Base-by-base conservation (phyloP, 2,113 vertebrate species). In the Amphilophus citrinellus region DNA sequence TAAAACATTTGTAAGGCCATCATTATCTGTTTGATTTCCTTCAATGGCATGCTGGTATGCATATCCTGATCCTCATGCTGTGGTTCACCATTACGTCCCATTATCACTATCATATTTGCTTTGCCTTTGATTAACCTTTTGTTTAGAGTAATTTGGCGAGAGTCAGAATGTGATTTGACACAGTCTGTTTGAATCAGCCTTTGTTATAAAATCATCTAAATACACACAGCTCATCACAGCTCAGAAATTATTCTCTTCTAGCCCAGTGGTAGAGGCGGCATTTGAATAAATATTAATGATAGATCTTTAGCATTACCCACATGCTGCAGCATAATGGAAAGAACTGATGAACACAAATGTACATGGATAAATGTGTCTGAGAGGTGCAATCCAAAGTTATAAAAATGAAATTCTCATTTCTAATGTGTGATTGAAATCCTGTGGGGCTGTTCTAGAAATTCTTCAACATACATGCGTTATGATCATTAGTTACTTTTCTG, bases 261-360 rank as follows among this genome's bases (percentile, higher is more conserved):
- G 66, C 24, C 24, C 24, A 30, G 6, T 18, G 10, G 22, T 50
- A 20, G 24, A 50, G 30, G 15, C 1, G 4, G 42, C 42, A 44
- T 68, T 68, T 50, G 0, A 3, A 68, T 7, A 10, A 68, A 68
- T 15, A 68, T 68, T 30, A 0, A 47, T 71, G 22, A 47, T 9
- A 47, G 4, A 66, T 27, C 63, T 66, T 66, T 39, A 66, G 65
- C 42, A 47, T 47, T 42, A 68, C 17, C 22, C 42, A 47, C 65
- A 68, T 0, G 1, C 65, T 0, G 39, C 42, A 68, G 42, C 9
- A 2, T 47, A 68, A 68, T 47, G 0, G 0, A 30, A 50, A 68
- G 42, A 68, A 68, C 18, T 68, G 65, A 68, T 68, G 15, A 68
- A 27, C 15, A 18, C 14, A 68, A 47, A 68, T 68, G 4, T 14